A percentile compares a stretch with the other conserved stretches of the same genome.
These are phyloP conservation scores for Haplochromis vanheusdeni DNA, from an alignment of 2,113 vertebrate species.

Conservation along the genomic window DNA sequence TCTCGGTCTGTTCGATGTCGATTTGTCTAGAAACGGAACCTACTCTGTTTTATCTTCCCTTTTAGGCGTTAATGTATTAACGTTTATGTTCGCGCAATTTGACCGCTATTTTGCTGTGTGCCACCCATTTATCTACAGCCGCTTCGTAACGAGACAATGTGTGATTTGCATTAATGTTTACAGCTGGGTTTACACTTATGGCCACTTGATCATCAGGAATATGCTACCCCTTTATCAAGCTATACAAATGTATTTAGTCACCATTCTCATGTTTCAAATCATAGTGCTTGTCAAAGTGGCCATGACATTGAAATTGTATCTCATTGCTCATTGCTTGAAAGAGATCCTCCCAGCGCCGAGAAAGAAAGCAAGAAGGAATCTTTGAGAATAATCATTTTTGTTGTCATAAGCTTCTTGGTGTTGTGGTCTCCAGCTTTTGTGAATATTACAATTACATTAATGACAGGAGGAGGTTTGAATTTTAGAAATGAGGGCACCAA, in stretches of 20 bases:
- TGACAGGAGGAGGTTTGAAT: not conserved
- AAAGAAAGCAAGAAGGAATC: conserved; percentile 63
- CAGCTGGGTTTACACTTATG: conserved; percentile 48
- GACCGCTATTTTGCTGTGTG: conserved; percentile 63
- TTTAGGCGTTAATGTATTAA: conserved; percentile 57
- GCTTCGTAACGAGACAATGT: conserved; percentile 13
- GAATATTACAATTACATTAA: conserved; percentile 49
- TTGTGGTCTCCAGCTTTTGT: conserved; percentile 65
- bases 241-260: conserved; percentile 15
- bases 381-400: conserved; percentile 57
- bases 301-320: conserved; percentile 67
- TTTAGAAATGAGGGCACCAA: conserved; percentile 64
- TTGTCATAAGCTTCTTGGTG: conserved; percentile 56
- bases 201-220: not conserved
- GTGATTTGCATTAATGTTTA: conserved; percentile 44
- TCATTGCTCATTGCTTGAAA: conserved; percentile 52
- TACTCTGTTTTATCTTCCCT: conserved; percentile 45
- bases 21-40: conserved; percentile 52
- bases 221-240: conserved; percentile 25
- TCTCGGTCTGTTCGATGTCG: conserved; percentile 63
- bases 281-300: conserved; percentile 57
- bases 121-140: conserved; percentile 54
- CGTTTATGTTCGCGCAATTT: conserved; percentile 66
- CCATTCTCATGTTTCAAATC: conserved; percentile 35
- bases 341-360: conserved; percentile 50